Evolutionary conservation across 2,113 vertebrate species (phyloP), one percentile per base, ranked within the genome.

Genomic region (Addax nasomaculatus): DNA sequence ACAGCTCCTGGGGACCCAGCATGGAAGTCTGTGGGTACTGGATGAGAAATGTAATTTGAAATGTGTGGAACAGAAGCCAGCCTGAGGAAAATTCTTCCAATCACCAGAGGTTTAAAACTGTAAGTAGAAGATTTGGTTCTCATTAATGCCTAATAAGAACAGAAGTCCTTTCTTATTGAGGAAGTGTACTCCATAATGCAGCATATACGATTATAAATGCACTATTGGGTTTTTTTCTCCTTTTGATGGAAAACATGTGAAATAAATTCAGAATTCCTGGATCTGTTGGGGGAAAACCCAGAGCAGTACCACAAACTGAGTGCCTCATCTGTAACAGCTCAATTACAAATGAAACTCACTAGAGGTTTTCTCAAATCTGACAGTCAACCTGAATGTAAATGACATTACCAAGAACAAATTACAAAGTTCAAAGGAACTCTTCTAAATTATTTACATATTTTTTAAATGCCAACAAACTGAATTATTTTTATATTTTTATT

Each of bases 121-220:
- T 95, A 93, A 98, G 90, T 89, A 93, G 95, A 85, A 96, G 94
- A 97, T 97, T 97, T 98, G 97, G 85, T 98, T 98, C 85, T 93
- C 91, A 97, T 98, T 98, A 98, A 98, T 97, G 89, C 57, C 92
- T 97, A 98, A 95, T 97, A 97, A 95, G 91, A 97, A 95, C 96
- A 98, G 95, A 96, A 97, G 91, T 93, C 97, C 83, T 51, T 89
- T 93, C 97, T 97, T 94, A 94, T 86, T 98, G 96, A 95, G 97
- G 96, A 97, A 98, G 95, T 94, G 60, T 8, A 97, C 70, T 85
- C 93, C 94, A 67, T 96, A 95, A 97, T 30, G 45, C 62, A 95
- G 90, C 55, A 97, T 87, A 89, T 93, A 96, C 93, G 93, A 95
- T 97, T 95, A 98, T 97, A 97, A 97, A 94, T 93, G 57, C 45